phyloP scores from a whole-genome alignment of 2,113 vertebrate species.

The Petaurus breviceps region DNA sequence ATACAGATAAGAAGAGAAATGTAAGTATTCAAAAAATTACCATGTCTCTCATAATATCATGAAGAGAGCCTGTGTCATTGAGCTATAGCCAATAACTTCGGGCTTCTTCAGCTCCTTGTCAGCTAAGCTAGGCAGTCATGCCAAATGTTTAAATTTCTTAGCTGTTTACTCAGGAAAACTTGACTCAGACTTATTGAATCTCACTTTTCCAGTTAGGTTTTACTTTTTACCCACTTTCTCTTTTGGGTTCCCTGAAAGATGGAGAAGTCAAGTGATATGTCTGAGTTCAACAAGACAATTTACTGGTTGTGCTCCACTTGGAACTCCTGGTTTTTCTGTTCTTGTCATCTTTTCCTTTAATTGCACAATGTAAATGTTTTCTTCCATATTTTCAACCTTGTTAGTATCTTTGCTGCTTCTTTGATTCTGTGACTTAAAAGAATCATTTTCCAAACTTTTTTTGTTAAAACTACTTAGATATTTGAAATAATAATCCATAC shows the following conservation, averaged over 20 bases:
- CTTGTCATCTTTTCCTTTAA: conserved; percentile 37
- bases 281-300: conserved; percentile 61
- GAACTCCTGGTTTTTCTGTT: conserved; percentile 37
- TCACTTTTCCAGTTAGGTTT: conserved; percentile 1
- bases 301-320: conserved; percentile 47
- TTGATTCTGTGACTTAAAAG: conserved; percentile 41
- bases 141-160: conserved; percentile 39
- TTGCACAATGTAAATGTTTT: conserved; percentile 38
- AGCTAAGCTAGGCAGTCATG: conserved; percentile 7
- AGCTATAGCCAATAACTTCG: conserved; percentile 30
- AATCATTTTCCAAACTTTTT: neutral
- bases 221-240: conserved; percentile 54
- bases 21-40: conserved; percentile 80
- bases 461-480: neutral
- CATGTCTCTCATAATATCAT: neutral
- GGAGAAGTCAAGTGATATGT: conserved; percentile 63
- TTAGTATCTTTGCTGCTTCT: conserved; percentile 50
- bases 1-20: conserved; percentile 83
- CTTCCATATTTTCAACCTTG: conserved; percentile 69
- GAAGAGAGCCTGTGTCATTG: neutral
- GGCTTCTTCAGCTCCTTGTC: neutral
- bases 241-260: conserved; percentile 53
- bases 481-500: neutral
- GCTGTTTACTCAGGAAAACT: conserved; percentile 54
- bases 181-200: conserved; percentile 46